A percentile compares a stretch with the other conserved stretches of the same genome.
Conservation (phyloP, 2,888 invertebrate genomes). For the Acronicta aceris region DNA sequence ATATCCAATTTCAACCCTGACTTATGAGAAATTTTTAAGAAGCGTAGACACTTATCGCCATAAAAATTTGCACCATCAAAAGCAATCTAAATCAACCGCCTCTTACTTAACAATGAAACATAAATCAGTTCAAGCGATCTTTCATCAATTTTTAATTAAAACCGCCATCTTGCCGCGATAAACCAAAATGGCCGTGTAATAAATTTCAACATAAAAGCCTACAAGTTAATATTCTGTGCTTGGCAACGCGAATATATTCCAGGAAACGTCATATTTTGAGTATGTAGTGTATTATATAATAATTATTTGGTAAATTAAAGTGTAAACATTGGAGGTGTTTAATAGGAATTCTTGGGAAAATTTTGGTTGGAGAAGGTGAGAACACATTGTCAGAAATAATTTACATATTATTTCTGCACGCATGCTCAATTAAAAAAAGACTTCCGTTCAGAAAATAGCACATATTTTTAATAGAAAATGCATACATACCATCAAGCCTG, state of each 20-base stretch:
- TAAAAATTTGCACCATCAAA: constrained; percentile 6
- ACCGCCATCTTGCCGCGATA: constrained; percentile 54
- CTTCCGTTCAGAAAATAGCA: constrained; percentile 1
- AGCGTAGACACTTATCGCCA: neutral
- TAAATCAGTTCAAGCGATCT: constrained; percentile 53
- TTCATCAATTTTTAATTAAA: constrained; percentile 69
- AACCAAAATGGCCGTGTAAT: constrained; percentile 59
- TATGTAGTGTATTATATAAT: constrained; percentile 22
- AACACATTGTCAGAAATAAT: neutral
- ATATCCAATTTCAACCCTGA: too few relatives aligned
- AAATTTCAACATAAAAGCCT: constrained; percentile 59
- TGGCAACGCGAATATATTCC: constrained; percentile 49
- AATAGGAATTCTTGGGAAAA: neutral
- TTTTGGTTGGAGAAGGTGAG: neutral
- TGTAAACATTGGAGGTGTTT: constrained; percentile 22
- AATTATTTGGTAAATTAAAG: constrained; percentile 24
- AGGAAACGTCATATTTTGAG: constrained; percentile 50
- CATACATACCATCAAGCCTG: too few relatives aligned
- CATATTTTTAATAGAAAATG: too few relatives aligned
- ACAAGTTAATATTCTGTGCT: constrained; percentile 60
- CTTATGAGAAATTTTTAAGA: neutral
- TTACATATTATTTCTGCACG: neutral
- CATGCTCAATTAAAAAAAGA: neutral
- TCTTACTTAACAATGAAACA: constrained; percentile 16
- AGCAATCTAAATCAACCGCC: constrained; percentile 3